Conservation (phyloP, 2,888 invertebrate species). For the Toxonevra muliebris region DNA sequence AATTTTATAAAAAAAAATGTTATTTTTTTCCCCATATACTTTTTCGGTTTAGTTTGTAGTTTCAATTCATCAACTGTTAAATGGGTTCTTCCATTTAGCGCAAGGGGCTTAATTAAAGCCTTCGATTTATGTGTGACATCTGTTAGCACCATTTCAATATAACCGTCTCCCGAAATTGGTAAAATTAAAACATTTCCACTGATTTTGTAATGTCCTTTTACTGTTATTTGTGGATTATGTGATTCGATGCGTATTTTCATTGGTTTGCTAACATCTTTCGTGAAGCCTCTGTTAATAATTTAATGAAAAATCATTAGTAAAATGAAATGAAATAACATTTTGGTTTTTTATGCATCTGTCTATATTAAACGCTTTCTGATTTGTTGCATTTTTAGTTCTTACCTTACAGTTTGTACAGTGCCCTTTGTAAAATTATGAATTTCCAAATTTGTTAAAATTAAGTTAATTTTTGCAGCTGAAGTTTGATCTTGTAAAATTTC, state of each 20-base stretch:
- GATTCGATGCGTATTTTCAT: slow-evolving; percentile 39
- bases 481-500: slow-evolving; percentile 40
- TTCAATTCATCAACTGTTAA: slow-evolving; percentile 42
- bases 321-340: not conserved
- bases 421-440: slow-evolving; percentile 40
- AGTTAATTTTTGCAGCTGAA: slow-evolving; percentile 45
- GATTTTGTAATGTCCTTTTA: slow-evolving; percentile 48
- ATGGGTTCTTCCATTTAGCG: slow-evolving; percentile 46
- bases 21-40: slow-evolving; percentile 42
- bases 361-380: too few relatives aligned
- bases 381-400: not conserved
- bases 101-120: slow-evolving; percentile 35
- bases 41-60: slow-evolving; percentile 36
- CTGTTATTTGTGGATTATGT: slow-evolving; percentile 29
- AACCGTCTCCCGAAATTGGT: slow-evolving; percentile 48
- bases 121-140: slow-evolving; percentile 35
- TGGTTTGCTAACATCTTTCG: slow-evolving; percentile 43
- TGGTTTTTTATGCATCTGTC: too few relatives aligned
- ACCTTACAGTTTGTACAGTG: slow-evolving; percentile 36
- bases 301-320: not conserved
- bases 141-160: slow-evolving; percentile 37
- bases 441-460: slow-evolving; percentile 43
- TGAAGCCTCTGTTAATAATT: slow-evolving; percentile 43
- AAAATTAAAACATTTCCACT: slow-evolving; percentile 48
- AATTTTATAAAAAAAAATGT: not conserved